Conservation (phyloP, 2,113 vertebrate genomes). For the Eurystomus gularis region DNA sequence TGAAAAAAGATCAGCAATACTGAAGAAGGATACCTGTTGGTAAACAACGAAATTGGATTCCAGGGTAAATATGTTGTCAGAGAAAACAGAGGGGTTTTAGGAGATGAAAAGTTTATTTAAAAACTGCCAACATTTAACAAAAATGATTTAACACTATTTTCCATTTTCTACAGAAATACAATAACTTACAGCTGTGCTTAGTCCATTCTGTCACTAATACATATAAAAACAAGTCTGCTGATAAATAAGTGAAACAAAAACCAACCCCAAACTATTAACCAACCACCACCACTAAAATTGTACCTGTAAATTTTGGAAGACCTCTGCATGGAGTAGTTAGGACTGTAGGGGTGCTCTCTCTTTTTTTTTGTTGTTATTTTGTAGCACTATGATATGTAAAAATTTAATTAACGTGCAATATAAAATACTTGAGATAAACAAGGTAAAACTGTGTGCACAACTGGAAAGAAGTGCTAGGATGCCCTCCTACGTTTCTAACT, state of each 20-base stretch:
- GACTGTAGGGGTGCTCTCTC: conserved; percentile 1
- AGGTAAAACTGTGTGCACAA: conserved; percentile 50
- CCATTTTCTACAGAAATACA: conserved; percentile 73
- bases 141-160: conserved; percentile 67
- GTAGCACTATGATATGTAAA: conserved; percentile 44
- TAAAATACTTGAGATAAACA: conserved; percentile 59
- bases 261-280: conserved; percentile 31
- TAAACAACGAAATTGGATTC: background rate
- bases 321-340: conserved; percentile 64
- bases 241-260: conserved; percentile 54
- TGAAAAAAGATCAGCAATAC: background rate
- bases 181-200: conserved; percentile 71
- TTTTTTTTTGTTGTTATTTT: background rate
- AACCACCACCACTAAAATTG: conserved; percentile 56
- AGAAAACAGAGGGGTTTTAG: conserved; percentile 12
- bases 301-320: conserved; percentile 68
- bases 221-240: conserved; percentile 65
- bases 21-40: background rate
- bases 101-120: conserved; percentile 77
- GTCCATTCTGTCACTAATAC: conserved; percentile 59
- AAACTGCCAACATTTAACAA: conserved; percentile 75
- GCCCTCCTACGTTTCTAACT: background rate
- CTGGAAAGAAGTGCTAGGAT: background rate
- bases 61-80: background rate
- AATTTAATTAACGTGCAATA: conserved; percentile 66